A percentile compares a stretch with the other conserved stretches of the same genome.
phyloP scores from a whole-genome alignment of 2,113 vertebrate species.

The Alligator sinensis region DNA sequence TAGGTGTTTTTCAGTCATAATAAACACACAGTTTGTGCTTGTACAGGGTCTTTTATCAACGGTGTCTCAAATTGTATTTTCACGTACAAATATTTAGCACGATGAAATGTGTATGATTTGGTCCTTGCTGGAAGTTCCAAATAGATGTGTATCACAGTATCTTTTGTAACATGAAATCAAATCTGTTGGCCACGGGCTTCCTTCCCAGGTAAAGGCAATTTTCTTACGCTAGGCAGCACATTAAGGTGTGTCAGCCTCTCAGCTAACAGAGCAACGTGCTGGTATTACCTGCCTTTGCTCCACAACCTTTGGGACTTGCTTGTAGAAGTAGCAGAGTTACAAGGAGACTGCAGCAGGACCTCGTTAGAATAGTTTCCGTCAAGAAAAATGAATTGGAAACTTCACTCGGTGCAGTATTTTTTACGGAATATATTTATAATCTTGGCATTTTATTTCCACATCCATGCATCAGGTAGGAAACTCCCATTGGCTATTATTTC shows the following conservation, averaged over 20 bases:
- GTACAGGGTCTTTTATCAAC: background rate
- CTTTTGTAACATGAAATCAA: background rate
- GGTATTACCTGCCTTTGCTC: constrained; percentile 43
- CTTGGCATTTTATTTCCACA: constrained; percentile 23
- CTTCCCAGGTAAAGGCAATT: background rate
- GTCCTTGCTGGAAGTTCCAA: background rate
- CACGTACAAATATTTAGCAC: background rate
- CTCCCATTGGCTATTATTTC: background rate
- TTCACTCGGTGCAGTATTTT: background rate
- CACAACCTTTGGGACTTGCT: constrained; percentile 62
- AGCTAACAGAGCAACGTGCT: constrained; percentile 61
- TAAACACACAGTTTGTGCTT: background rate
- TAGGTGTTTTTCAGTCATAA: background rate
- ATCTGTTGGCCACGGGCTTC: background rate
- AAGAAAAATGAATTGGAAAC: constrained; percentile 45
- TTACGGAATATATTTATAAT: background rate
- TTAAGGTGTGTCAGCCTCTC: constrained; percentile 73
- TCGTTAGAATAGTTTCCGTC: background rate
- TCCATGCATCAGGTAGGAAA: constrained; percentile 54
- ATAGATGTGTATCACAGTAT: background rate
- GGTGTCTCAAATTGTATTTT: background rate
- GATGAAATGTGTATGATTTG: accelerated
- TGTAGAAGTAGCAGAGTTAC: background rate
- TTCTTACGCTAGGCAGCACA: constrained; percentile 35
- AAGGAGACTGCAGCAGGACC: background rate